Evolutionary conservation across 1,140 invertebrate species (phyloP), one percentile per base, ranked within the genome.

Genomic region (Helicoverpa zea): DNA sequence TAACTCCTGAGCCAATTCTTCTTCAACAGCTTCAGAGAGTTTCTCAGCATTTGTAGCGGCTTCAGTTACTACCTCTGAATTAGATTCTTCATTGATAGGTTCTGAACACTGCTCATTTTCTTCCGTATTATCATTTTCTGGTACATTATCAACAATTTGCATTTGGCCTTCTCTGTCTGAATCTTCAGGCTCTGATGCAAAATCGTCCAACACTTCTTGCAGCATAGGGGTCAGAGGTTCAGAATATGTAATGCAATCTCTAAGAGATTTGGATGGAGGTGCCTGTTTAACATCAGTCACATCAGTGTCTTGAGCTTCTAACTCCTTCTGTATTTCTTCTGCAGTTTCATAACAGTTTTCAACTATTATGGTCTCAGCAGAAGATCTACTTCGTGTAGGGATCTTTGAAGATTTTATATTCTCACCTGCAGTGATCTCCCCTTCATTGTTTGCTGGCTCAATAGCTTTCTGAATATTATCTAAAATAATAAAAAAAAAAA

Each of bases 361-460:
- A 76, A 92, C 79, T 52, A 94, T 84, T 72, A 92, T 72, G 81
- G 91, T 94, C 18, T 94, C 93, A 83, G 87, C 88, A 47, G 93
- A 94, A 80, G 87, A 87, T 88, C 91, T 92, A 81, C 83, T 82
- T 86, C 83, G 77, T 43, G 80, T 29, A 82, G 66, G 3, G 64
- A 85, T 81, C 80, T 90, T 85, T 84, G 88, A 87, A 88, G 73
- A 80, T 79, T 83, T 84, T 76, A 64, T 76, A 70, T 86, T 85
- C 90, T 93, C 92, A 94, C 89, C 92, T 93, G 90, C 56, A 56
- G 49, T 56, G 77, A 84, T 81, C 59, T 83, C 87, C 75, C 56
- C 82, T 83, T 86, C 83, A 66, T 83, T 87, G 78, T 75, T 87
- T 73, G 84, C 86, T 47, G 85, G 63, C 30, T 85, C 83, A 73